Evolutionary conservation across 2,888 invertebrate species (phyloP), one percentile per base, ranked within the genome.

Genomic region (Drosophila stalkeri): DNA sequence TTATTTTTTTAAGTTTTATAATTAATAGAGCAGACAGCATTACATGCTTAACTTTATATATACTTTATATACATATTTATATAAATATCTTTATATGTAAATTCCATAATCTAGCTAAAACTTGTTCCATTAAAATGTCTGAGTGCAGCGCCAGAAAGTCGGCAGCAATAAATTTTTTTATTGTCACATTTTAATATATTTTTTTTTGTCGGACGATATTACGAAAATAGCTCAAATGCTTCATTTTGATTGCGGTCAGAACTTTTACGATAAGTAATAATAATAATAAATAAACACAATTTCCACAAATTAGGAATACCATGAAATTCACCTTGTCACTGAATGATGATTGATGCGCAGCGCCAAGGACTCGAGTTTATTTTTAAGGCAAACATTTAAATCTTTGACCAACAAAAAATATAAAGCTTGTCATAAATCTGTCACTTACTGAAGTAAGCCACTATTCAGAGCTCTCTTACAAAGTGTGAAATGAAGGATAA

Each of bases 161-260:
- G 89, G 47, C 79, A 70, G 65, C 82, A 69, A 79, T 86, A 87
- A 90, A 77, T 70, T 63, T 71, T 77, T 89, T 90, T 89, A 88
- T 88, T 64, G 63, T 33, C 37, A 39, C 62, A 66, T 76, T 76
- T 66, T 67, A 56, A 55, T 27, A 6, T 27, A 27, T 27, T 6
- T 27, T 4, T 27, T 65, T 67, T n/a, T 62, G 56, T 57, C 81
- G 54, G 55, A 68, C 41, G 47, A 14, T 18, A 8, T 59, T 27
- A 2, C 27, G 35, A 31, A 46, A 43, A 56, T 51, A 70, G 44
- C 64, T 59, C 14, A 46, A 51, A 33, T 43, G 37, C 1, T 23
- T 44, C n/a, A 23, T 14, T 35, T 49, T 56, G 54, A 59, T 31
- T 39, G 41, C 16, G 39, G 46, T n/a, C 18, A 54, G 12, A 41